Evolutionary conservation across 2,888 invertebrate genomes (phyloP), one percentile per base, ranked within the genome.

Genomic region (Sinohyriopsis cumingii): DNA sequence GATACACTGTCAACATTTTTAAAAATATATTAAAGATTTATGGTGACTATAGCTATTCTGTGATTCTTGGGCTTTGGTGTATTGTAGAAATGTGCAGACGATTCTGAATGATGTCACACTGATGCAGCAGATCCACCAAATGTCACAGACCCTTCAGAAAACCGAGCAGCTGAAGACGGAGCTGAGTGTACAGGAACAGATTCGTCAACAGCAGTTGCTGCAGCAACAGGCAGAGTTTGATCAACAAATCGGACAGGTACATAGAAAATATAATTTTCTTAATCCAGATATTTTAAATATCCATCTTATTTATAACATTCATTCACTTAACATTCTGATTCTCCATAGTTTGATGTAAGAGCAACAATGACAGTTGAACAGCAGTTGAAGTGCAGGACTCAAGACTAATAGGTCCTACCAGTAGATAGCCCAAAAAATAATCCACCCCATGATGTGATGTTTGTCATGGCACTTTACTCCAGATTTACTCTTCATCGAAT

Each of bases 81-180:
- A 45, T 74, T 74, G 18, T 75, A 83, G 83, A 22, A 79, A 78
- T 70, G 83, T 83, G 55, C 85, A 83, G 75, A 86, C 78, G 63
- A 92, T 95, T 81, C 89, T 96, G 67, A 94, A 94, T 66, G 96
- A 96, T 91, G 95, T 96, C 0, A 95, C 96, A 91, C 94, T 98
- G 60, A 92, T 98, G 89, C 92, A 96, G 68, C 97, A 97, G 85
- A 91, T 98, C 64, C 97, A 97, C 85, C 92, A 90, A 75, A 89
- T 91, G 86, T 89, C 91, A 55, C 88, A 90, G 70, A 89, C 89
- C 6, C 82, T 90, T 63, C 89, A 87, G 77, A 87, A 86, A 71
- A 85, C 83, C 24, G 87, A 88, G 67, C 82, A 87, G 75, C 75
- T 83, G 45, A 79, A 80, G 60, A 70, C 79, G 20, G 85, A 87